Evolutionary conservation across 2,888 invertebrate species (phyloP), one percentile per base, ranked within the genome.

Genomic region (Lithodes maja): DNA sequence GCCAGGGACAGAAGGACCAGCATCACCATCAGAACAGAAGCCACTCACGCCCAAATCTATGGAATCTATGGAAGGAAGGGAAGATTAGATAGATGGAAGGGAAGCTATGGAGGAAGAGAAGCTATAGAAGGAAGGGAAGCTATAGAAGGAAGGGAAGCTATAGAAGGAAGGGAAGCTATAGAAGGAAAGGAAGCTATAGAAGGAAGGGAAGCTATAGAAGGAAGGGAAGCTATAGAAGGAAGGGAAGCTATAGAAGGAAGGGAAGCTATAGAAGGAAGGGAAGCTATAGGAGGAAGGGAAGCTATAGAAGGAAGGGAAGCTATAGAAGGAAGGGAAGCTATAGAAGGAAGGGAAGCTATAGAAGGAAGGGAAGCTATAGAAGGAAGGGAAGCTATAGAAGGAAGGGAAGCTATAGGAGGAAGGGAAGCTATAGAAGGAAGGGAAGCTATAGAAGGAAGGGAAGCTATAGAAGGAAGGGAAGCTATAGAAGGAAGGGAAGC

Each of bases 31-130:
- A n/a, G n/a, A n/a, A n/a, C n/a, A n/a, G n/a, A n/a, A n/a, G n/a
- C n/a, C n/a, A n/a, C n/a, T n/a, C n/a, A n/a, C n/a, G n/a, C n/a
- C n/a, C n/a, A n/a, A n/a, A n/a, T n/a, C n/a, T n/a, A n/a, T n/a
- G n/a, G n/a, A n/a, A n/a, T n/a, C n/a, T n/a, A n/a, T n/a, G 79
- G 50, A 50, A 79, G 53, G 50, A 15, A 79, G 53, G n/a, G 53
- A 12, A n/a, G n/a, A 12, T 1, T n/a, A 55, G 80, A 54, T 17
- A 80, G 80, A 54, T 17, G 52, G 80, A 80, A 55, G 52, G 80
- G n/a, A n/a, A 80, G 80, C n/a, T n/a, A 80, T n/a, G 55, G 54
- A 54, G 80, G 52, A 49, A 81, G 68, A 15, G 81, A 68, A n/a
- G 49, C 33, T 17, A 61, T 68, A 49, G 33, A 68, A 61, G 81